These are phyloP conservation scores for Rhabdornis inornatus DNA, from an alignment of 2,113 vertebrate genomes.

Conservation along the genomic window DNA sequence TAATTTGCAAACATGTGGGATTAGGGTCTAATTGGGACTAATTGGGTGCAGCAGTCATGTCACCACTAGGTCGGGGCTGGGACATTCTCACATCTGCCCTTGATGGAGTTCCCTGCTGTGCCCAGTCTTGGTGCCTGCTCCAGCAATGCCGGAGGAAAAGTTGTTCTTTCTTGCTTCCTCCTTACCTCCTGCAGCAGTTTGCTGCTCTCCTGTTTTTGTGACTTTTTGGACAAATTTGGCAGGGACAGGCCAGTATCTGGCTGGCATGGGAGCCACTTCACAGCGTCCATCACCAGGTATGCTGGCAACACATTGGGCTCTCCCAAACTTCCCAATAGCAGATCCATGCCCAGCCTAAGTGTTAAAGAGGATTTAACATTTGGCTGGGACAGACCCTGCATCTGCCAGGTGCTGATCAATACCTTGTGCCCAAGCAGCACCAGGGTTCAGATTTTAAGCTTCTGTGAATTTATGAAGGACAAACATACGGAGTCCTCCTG, in stretches of 20 bases:
- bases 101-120: fast-evolving
- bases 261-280: background rate
- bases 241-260: background rate
- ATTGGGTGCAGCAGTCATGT: fast-evolving
- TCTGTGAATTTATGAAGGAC: background rate
- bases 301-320: fast-evolving
- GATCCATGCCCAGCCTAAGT: fast-evolving
- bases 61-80: fast-evolving
- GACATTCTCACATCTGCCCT: background rate
- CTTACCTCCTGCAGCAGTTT: background rate
- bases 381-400: background rate
- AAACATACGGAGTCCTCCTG: background rate
- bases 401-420: fast-evolving
- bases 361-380: background rate
- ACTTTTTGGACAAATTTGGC: background rate
- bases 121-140: background rate
- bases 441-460: background rate
- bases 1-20: background rate
- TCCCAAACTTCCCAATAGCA: background rate
- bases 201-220: background rate
- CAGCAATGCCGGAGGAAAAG: background rate
- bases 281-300: fast-evolving
- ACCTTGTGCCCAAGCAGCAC: background rate
- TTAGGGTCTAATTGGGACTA: background rate
- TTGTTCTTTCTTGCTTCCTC: background rate